Evolutionary conservation across 2,113 vertebrate genomes (phyloP), one percentile per base, ranked within the genome.

Genomic region (Coryphaenoides rupestris): DNA sequence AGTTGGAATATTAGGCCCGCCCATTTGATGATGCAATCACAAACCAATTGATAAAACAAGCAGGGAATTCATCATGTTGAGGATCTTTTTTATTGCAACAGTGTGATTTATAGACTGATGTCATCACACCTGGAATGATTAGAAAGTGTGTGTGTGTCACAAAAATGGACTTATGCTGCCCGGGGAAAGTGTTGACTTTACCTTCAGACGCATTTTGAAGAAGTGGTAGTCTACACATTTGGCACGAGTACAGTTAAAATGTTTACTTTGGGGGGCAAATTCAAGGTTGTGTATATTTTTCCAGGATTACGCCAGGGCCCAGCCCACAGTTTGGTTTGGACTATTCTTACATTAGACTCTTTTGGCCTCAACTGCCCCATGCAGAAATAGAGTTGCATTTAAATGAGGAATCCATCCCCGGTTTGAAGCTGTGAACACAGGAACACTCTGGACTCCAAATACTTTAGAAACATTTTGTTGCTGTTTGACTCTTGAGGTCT

Each of bases 151-250:
- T 40, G 33, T 53, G 53, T 40, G 23, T 72, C 64, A 69, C 72
- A 62, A 73, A 68, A 62, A n/a, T n/a, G n/a, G 62, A 65, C 9
- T 15, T 53, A 60, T 55, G 22, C 58, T 58, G 69, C 28, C 52
- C 19, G 65, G 67, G 63, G 23, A 58, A 47, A 60, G 56, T 28
- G 67, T 70, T 70, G 19, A 66, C 72, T 68, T 50, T 50, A 50
- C 47, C n/a, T 75, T 65, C 60, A 53, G 57, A 52, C 71, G 58
- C 19, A 15, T 69, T 65, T 66, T 55, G 33, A 57, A 55, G 49
- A 69, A 64, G 76, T 73, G 54, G 49, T 24, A 68, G 62, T 54
- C 53, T 73, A 21, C 65, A 79, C 78, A 73, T 75, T 72, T 67
- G 53, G 12, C 55, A 13, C 45, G 66, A 59, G 22, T 55, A 63